Conservation (phyloP, 2,888 invertebrate species). For the Linnaemya tessellans region DNA sequence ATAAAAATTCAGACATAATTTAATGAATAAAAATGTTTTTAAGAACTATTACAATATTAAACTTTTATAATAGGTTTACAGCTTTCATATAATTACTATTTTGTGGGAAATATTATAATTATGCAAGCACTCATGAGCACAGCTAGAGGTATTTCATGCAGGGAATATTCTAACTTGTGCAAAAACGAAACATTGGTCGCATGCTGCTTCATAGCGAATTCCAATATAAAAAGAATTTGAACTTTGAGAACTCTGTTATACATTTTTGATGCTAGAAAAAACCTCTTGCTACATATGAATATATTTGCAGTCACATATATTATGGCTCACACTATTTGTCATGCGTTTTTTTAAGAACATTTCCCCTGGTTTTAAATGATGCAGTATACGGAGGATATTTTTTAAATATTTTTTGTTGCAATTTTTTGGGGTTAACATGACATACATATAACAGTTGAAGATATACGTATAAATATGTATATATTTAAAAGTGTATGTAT, state of each 20-base stretch:
- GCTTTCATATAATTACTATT: too few species aligned
- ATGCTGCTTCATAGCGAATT: too few species aligned
- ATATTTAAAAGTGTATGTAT: background rate
- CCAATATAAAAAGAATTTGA: background rate
- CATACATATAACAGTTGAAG: conserved; percentile 12
- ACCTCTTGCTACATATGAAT: conserved; percentile 28
- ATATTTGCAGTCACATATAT: conserved; percentile 65
- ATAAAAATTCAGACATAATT: too few species aligned
- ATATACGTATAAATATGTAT: conserved; percentile 39
- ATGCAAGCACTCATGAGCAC: too few species aligned
- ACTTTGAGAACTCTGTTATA: conserved; percentile 4
- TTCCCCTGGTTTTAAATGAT: conserved; percentile 65
- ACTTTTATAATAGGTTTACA: too few species aligned
- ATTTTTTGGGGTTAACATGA: conserved; percentile 48
- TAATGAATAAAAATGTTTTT: too few species aligned
- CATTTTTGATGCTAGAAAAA: conserved; percentile 27
- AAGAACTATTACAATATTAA: too few species aligned
- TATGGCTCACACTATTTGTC: conserved; percentile 80
- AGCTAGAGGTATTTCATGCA: too few species aligned
- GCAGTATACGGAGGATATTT: conserved; percentile 55
- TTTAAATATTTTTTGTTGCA: conserved; percentile 72
- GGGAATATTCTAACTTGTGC: too few species aligned
- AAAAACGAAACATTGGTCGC: too few species aligned
- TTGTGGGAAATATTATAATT: too few species aligned
- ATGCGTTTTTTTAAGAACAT: conserved; percentile 76